Evolutionary conservation across 1,140 invertebrate genomes (phyloP).

Genomic region (Ceratina australensis): DNA sequence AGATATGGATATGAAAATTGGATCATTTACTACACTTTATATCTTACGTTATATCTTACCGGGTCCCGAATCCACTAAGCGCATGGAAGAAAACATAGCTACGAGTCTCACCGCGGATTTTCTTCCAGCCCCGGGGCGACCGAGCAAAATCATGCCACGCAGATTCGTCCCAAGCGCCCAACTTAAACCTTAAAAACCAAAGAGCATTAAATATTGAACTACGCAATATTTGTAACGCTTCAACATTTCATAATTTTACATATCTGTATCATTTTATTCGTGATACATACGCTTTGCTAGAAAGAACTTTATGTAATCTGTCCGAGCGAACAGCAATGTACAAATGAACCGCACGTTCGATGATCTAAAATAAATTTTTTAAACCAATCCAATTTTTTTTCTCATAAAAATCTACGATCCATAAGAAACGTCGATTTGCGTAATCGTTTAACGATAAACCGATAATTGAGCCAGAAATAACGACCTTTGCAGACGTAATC

Average conservation of each 20-base stretch:
- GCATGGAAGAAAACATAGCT: slow-evolving; percentile 85
- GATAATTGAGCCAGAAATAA: not conserved
- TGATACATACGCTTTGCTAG: too few species aligned
- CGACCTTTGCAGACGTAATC: not conserved
- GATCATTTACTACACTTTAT: too few species aligned
- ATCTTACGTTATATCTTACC: slow-evolving; percentile 54
- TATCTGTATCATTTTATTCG: too few species aligned
- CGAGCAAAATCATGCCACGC: slow-evolving; percentile 84
- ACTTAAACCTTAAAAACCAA: slow-evolving; percentile 60
- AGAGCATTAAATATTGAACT: not conserved
- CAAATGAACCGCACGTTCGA: not conserved
- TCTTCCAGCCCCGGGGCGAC: slow-evolving; percentile 88
- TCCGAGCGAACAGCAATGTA: too few species aligned
- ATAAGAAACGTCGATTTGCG: too few species aligned
- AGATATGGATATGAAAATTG: too few species aligned
- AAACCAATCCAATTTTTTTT: too few species aligned
- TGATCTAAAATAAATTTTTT: too few species aligned
- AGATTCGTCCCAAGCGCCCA: slow-evolving; percentile 72
- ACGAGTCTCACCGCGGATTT: slow-evolving; percentile 87
- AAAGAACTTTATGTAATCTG: too few species aligned
- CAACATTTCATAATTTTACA: too few species aligned
- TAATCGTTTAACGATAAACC: not conserved
- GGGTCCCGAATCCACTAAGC: slow-evolving; percentile 80
- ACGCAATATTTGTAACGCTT: too few species aligned
- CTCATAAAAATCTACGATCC: too few species aligned